A percentile compares a stretch with the other conserved stretches of the same genome.
These are phyloP conservation scores for Stictocephala bisonia DNA, from an alignment of 2,888 invertebrate genomes.

Conservation along the genomic window DNA sequence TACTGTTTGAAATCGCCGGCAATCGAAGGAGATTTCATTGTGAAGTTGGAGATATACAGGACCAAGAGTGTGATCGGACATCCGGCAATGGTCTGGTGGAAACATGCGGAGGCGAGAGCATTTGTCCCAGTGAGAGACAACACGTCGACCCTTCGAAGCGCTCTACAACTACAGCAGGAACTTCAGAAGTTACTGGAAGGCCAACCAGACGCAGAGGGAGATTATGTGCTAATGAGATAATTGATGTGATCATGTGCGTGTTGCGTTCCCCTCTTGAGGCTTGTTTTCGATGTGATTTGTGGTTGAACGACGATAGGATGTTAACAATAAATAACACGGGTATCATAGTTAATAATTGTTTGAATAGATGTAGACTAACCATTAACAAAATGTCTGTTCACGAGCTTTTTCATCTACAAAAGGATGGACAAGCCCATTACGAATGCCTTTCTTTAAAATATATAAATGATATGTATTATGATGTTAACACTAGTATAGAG, in stretches of 20 bases:
- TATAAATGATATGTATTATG: background rate
- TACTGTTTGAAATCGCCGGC: no score
- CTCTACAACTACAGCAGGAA: no score
- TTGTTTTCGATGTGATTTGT: background rate
- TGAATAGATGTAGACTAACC: background rate
- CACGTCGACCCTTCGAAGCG: no score
- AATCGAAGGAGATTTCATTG: no score
- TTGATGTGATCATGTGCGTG: background rate
- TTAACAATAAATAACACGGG: background rate
- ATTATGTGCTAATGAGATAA: conserved; percentile 6
- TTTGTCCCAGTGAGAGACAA: no score
- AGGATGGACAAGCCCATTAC: background rate
- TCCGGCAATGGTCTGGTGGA: no score
- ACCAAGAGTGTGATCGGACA: no score
- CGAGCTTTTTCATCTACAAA: background rate
- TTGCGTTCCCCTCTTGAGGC: background rate
- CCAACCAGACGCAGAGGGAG: background rate
- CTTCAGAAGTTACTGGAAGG: background rate
- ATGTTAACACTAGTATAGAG: background rate
- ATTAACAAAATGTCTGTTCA: background rate
- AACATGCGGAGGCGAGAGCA: no score
- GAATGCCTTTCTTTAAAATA: background rate
- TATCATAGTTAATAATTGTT: background rate
- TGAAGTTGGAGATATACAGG: no score
- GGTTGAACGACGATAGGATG: background rate